Conservation (phyloP, 2,888 invertebrate genomes). For the Cataglyphis rosenhaueri region DNA sequence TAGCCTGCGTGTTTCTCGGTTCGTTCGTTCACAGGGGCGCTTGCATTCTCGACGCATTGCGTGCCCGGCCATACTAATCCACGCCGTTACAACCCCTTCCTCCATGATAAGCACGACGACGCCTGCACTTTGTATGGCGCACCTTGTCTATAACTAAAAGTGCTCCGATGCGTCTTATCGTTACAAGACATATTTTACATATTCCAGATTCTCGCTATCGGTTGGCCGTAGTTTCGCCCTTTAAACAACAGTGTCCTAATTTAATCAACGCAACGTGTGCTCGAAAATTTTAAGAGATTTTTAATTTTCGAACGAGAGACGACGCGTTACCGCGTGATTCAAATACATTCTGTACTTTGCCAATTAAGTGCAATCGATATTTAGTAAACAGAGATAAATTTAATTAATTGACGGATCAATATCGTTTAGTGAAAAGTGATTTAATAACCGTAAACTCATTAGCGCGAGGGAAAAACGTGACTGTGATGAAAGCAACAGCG, state of each 20-base stretch:
- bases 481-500: conserved; percentile 11
- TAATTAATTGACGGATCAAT: neutral
- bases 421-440: neutral
- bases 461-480: conserved; percentile 19
- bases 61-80: conserved; percentile 73
- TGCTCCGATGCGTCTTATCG: conserved; percentile 65
- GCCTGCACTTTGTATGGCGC: conserved; percentile 60
- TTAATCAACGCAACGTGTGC: neutral
- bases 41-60: conserved; percentile 77
- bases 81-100: conserved; percentile 58
- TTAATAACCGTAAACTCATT: conserved; percentile 25
- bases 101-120: conserved; percentile 70
- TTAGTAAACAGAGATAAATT: conserved; percentile 11
- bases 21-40: conserved; percentile 69
- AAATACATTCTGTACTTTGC: neutral
- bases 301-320: neutral
- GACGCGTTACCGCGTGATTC: neutral
- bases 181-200: conserved; percentile 56
- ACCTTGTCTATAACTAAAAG: conserved; percentile 64
- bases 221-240: conserved; percentile 3
- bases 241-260: neutral
- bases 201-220: conserved; percentile 53
- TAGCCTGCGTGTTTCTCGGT: conserved; percentile 72
- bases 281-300: neutral
- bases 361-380: neutral